Evolutionary conservation across 2,888 invertebrate genomes (phyloP).

Genomic region (Onthophagus sagittarius): DNA sequence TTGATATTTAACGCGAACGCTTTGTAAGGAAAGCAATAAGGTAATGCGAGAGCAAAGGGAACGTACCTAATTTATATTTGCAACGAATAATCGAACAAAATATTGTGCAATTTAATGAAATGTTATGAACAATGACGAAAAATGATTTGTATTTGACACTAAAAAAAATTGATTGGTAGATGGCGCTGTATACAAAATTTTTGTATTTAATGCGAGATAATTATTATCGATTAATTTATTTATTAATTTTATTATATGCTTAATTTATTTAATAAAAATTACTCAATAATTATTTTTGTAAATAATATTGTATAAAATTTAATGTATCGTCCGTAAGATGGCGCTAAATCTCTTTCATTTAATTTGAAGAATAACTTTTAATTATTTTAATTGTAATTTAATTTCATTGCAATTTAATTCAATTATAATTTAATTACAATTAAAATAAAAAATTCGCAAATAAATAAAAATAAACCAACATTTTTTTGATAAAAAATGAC

Average conservation of each 20-base stretch:
- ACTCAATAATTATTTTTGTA: no score
- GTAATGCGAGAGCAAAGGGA: neutral
- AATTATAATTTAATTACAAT: no score
- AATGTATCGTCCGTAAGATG: neutral
- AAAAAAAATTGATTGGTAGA: neutral
- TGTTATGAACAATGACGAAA: neutral
- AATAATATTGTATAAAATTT: no score
- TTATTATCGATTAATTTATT: no score
- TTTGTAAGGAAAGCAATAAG: neutral
- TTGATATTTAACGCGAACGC: neutral
- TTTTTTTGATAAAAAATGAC: neutral
- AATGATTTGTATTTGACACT: neutral
- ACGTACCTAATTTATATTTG: neutral
- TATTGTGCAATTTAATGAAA: neutral
- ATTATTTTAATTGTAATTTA: neutral
- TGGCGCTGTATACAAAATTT: neutral
- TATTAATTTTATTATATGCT: no score
- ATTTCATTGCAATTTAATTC: neutral
- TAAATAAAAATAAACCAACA: neutral
- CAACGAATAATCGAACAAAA: neutral
- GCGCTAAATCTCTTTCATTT: neutral
- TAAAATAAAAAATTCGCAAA: no score
- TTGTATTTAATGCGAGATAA: neutral
- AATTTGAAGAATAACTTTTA: neutral
- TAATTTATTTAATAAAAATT: no score